Conservation (phyloP, 2,113 vertebrate genomes). For the Neopipo cinnamomea region DNA sequence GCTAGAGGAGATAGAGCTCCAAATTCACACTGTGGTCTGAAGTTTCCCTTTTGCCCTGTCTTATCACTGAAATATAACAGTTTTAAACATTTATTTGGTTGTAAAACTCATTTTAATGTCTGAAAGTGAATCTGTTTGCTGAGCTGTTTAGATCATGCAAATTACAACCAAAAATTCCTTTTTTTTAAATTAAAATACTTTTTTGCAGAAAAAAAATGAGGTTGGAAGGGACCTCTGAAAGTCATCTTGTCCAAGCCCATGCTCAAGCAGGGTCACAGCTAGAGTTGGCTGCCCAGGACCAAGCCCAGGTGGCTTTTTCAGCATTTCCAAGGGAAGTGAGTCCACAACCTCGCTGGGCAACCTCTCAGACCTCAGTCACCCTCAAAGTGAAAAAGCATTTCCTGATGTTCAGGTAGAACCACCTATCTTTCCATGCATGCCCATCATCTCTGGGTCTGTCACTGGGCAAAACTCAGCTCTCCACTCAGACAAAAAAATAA, state of each 20-base stretch:
- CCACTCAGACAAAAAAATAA: not conserved
- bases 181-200: not conserved
- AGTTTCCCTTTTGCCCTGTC: not conserved
- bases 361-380: not conserved
- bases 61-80: not conserved
- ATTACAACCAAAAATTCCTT: not conserved
- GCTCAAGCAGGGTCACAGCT: not conserved
- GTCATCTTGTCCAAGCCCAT: not conserved
- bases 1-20: not conserved
- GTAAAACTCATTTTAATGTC: not conserved
- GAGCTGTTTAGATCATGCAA: not conserved
- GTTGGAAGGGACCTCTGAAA: not conserved
- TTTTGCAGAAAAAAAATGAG: not conserved
- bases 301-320: rapidly evolving
- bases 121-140: not conserved
- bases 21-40: not conserved
- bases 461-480: not conserved
- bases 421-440: not conserved
- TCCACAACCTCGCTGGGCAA: not conserved
- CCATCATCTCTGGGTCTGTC: not conserved
- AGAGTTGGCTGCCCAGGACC: not conserved
- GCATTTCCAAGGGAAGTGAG: not conserved
- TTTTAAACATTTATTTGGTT: not conserved
- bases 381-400: not conserved
- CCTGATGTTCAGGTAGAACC: not conserved